Evolutionary conservation across 2,797 vertebrate species (phyloP).

Genomic region (Masticophis lateralis): DNA sequence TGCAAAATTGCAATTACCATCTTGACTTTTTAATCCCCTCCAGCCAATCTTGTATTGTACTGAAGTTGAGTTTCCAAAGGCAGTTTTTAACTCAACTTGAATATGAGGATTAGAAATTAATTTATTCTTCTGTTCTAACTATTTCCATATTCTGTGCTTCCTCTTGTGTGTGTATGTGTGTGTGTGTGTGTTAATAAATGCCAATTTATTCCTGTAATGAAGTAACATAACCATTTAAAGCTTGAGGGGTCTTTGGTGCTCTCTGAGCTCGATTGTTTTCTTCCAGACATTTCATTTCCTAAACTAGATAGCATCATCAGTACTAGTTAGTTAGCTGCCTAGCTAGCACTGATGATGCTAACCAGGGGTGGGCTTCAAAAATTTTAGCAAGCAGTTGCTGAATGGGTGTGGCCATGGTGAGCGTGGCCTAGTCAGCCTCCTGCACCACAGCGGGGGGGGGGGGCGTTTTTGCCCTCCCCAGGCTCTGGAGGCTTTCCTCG

Average conservation of each 20-base stretch:
- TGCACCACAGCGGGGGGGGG: no score
- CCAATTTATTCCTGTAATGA: background rate
- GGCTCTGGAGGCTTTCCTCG: no score
- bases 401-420: no score
- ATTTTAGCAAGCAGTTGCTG: no score
- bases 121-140: constrained; percentile 29
- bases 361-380: no score
- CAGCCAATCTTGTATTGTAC: background rate
- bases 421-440: no score
- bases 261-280: background rate
- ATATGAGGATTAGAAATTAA: constrained; percentile 36
- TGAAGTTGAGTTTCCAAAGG: background rate
- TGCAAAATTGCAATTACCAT: background rate
- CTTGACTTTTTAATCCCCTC: background rate
- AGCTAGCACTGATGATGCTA: background rate
- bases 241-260: background rate
- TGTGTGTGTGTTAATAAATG: background rate
- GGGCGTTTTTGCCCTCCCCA: no score
- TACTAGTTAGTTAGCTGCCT: background rate
- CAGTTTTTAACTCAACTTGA: constrained; percentile 32
- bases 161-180: background rate
- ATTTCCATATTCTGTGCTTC: constrained; percentile 23
- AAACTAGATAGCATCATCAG: background rate
- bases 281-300: background rate
- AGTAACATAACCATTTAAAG: constrained; percentile 11